phyloP scores from a whole-genome alignment of 2,888 invertebrate genomes.

The Apodemia mormo region DNA sequence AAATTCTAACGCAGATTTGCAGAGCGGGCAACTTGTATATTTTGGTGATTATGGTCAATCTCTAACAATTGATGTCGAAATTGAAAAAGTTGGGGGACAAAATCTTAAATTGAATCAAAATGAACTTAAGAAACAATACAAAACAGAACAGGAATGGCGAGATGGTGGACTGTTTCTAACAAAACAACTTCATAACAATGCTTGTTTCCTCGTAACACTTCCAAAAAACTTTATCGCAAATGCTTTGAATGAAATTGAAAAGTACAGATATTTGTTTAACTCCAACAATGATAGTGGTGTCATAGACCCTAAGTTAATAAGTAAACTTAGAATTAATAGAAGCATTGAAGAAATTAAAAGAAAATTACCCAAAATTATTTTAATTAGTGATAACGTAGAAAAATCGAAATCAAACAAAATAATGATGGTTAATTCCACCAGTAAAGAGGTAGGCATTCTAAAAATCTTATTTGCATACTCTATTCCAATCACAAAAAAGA shows the following conservation, averaged over 20 bases:
- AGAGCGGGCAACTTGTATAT: neutral
- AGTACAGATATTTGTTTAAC: neutral
- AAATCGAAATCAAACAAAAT: constrained; percentile 1
- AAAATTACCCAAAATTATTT: neutral
- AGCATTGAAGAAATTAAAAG: neutral
- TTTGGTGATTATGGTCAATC: neutral
- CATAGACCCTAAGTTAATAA: constrained; percentile 2
- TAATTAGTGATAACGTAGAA: neutral
- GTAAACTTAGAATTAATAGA: neutral
- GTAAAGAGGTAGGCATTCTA: constrained; percentile 1
- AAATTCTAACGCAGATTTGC: neutral
- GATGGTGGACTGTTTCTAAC: neutral
- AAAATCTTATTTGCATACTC: neutral
- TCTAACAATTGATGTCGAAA: neutral
- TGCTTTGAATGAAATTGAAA: neutral
- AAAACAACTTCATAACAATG: constrained; percentile 8
- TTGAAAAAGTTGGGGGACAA: neutral
- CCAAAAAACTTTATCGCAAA: neutral
- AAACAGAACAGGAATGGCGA: neutral
- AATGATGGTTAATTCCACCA: neutral
- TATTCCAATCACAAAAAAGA: neutral
- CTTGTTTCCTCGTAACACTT: constrained; percentile 9
- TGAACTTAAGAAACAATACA: neutral
- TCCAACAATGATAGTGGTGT: neutral
- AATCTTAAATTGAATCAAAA: neutral